phyloP scores from a whole-genome alignment of 2,113 vertebrate species.

The Pseudois nayaur region DNA sequence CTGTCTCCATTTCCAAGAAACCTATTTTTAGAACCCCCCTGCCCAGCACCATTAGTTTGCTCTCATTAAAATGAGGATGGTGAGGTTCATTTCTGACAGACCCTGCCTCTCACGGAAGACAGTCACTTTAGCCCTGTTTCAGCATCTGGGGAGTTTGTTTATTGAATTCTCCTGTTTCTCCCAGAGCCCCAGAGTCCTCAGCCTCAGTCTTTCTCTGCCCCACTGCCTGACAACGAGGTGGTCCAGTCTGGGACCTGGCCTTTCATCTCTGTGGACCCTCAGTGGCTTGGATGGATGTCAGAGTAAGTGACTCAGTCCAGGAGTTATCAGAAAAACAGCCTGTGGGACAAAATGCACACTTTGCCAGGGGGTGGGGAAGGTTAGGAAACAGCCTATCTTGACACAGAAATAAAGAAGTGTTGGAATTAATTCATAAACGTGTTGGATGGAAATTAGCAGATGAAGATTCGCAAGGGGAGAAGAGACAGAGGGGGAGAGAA shows the following conservation, averaged over 20 bases:
- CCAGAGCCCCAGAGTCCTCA: not conserved
- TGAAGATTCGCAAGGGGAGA: constrained; percentile 73
- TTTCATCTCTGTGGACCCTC: not conserved
- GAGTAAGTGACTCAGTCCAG: not conserved
- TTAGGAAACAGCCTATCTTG: constrained; percentile 40
- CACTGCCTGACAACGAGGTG: not conserved
- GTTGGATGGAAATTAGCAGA: constrained; percentile 79
- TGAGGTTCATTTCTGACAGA: not conserved
- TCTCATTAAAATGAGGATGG: constrained; percentile 25
- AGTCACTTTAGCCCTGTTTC: not conserved
- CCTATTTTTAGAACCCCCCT: not conserved
- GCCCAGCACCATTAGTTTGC: not conserved
- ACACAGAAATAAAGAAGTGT: constrained; percentile 71
- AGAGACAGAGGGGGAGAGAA: constrained; percentile 73
- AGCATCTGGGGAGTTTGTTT: not conserved
- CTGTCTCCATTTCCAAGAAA: not conserved
- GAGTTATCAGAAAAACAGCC: constrained; percentile 43
- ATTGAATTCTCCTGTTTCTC: not conserved
- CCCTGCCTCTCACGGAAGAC: not conserved
- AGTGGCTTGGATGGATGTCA: not conserved
- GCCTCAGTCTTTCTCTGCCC: not conserved
- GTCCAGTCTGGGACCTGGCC: not conserved
- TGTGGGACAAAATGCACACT: constrained; percentile 32
- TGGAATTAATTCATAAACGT: constrained; percentile 76
- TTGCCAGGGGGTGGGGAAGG: constrained; percentile 18